phyloP scores from a whole-genome alignment of 2,888 invertebrate genomes.

The Sinhomidia bicolor region DNA sequence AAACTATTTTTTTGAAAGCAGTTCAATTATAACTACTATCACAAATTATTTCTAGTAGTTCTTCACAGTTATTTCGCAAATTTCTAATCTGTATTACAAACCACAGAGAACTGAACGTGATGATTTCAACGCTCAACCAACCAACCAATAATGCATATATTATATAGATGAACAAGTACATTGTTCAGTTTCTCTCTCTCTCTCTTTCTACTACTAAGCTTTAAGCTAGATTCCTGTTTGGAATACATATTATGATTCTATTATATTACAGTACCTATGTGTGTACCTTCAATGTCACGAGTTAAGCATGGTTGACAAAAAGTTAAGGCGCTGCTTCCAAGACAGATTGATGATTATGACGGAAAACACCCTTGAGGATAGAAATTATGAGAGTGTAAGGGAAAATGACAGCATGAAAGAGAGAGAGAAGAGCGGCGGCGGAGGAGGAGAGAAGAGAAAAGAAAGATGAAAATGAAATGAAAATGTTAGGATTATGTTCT shows the following conservation, averaged over 20 bases:
- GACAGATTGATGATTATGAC: constrained; percentile 73
- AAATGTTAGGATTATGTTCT: constrained; percentile 56
- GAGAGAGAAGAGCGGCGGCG: background rate
- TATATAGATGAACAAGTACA: background rate
- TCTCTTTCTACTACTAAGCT: background rate
- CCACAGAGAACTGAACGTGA: background rate
- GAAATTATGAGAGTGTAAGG: constrained; percentile 65
- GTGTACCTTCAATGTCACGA: constrained; percentile 45
- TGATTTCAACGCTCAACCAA: background rate
- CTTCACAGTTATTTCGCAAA: background rate
- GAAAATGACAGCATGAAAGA: constrained; percentile 43
- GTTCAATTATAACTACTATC: too few relatives aligned
- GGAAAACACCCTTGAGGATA: constrained; percentile 69
- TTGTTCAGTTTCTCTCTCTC: background rate
- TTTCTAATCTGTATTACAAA: too few relatives aligned
- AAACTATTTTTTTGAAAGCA: too few relatives aligned
- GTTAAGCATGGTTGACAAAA: constrained; percentile 63
- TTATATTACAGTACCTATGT: constrained; percentile 21
- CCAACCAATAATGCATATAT: too few relatives aligned
- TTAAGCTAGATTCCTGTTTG: constrained; percentile 14
- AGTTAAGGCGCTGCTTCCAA: constrained; percentile 61
- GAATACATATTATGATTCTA: constrained; percentile 35
- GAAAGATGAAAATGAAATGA: constrained; percentile 67
- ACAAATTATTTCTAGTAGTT: too few relatives aligned
- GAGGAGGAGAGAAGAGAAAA: constrained; percentile 5